Conservation (phyloP, 1,140 invertebrate genomes). For the Drosophila paulistorum region DNA sequence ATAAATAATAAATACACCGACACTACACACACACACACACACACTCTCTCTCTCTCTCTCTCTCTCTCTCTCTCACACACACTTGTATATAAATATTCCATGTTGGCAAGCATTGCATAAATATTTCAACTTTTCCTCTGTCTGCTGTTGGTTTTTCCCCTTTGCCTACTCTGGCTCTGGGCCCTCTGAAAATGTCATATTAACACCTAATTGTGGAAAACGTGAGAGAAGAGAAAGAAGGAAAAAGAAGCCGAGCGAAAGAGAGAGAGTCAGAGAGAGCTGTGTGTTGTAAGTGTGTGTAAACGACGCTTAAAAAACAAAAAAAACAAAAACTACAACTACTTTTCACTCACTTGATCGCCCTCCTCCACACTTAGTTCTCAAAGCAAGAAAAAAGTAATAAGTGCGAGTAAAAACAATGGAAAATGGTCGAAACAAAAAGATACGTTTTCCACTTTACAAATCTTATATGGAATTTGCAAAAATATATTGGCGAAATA, state of each 20-base stretch:
- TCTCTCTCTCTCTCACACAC: neutral
- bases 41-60: neutral
- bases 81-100: constrained; percentile 51
- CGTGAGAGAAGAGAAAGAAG: constrained; percentile 30
- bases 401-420: neutral
- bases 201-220: constrained; percentile 73
- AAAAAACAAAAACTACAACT: no score
- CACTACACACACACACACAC: constrained; percentile 25
- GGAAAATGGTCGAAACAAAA: neutral
- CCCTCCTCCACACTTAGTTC: neutral
- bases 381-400: neutral
- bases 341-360: no score
- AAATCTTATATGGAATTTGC: no score
- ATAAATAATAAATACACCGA: constrained; percentile 55
- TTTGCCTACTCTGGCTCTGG: constrained; percentile 9
- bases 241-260: neutral
- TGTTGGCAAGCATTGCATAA: constrained; percentile 61
- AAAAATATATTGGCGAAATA: no score
- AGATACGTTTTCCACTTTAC: neutral
- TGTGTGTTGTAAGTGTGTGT: neutral
- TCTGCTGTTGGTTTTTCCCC: neutral
- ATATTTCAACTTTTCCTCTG: constrained; percentile 53
- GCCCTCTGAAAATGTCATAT: constrained; percentile 53
- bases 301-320: constrained; percentile 16
- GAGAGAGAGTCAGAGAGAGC: constrained; percentile 20